Base-by-base conservation (phyloP, 2,113 vertebrate genomes). In the Grantiella picta region DNA sequence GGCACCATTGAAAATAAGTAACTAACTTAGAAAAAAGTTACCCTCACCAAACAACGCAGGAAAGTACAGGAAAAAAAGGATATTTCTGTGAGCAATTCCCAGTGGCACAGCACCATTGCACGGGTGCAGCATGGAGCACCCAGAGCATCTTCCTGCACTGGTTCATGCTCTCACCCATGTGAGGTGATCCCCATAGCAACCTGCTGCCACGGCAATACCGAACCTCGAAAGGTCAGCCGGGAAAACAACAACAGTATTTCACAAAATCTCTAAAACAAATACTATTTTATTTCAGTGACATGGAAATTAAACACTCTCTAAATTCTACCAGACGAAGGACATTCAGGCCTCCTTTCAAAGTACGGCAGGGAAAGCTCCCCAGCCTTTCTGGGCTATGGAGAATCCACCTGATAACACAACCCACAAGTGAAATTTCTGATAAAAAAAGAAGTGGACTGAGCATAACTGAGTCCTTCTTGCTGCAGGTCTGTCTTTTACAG, bases 101-200 rank as follows among this genome's bases (percentile, higher is more conserved):
- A 45, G 19, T 9, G 45, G 82, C 5, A 8, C 35, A 50, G 64
- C 42, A 17, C 54, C 52, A 15, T 1, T 24, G 86, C 53, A 27
- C 10, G 73, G 79, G 59, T 10, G 25, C 33, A 40, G 68, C 35
- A 47, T 31, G 71, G 89, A 83, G 82, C 75, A 33, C 85, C 85
- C 82, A 20, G 82, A 10, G 73, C n/a, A 40, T 73, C 82, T 86
- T 81, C 44, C 14, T 36, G 75, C 27, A 5, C 75, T 49, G 82
- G 87, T 81, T 92, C 0, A 0, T 68, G 90, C 90, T 95, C 79
- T 89, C 68, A 88, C 59, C 66, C 69, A 0, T 88, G 68, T 59
- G 85, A 91, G 90, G 82, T 36, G 79, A 96, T 97, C 68, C 94
- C 95, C 93, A 96, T 89, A 83, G 93, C 92, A 93, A 92, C 95